Conservation (phyloP, 2,113 vertebrate genomes). For the Cephalopterus ornatus region DNA sequence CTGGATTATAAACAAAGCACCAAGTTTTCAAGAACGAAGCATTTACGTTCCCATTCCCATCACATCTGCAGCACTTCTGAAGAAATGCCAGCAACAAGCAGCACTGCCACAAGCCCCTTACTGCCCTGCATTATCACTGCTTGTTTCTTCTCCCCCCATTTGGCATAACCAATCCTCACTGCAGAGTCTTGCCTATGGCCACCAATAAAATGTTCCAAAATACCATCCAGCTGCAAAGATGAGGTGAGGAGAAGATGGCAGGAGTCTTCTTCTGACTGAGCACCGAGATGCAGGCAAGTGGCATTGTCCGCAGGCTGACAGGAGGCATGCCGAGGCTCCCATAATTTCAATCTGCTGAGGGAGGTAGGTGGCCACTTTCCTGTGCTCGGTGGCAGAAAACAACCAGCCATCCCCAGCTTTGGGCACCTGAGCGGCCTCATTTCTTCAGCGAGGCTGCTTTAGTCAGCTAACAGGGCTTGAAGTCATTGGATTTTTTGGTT, state of each 20-base stretch:
- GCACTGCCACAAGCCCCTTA: background rate
- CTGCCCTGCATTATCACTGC: background rate
- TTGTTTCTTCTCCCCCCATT: background rate
- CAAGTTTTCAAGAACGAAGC: background rate
- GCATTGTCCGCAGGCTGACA: background rate
- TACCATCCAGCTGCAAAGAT: background rate
- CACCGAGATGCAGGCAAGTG: background rate
- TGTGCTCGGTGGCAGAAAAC: accelerated
- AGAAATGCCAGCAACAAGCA: background rate
- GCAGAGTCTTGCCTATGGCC: background rate
- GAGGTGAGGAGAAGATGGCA: background rate
- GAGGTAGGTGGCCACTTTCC: background rate
- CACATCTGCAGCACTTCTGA: background rate
- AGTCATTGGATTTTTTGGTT: background rate
- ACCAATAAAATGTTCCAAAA: background rate
- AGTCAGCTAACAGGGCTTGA: background rate
- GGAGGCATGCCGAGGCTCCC: background rate
- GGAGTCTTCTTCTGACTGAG: background rate
- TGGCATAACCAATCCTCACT: accelerated
- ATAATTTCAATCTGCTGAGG: background rate
- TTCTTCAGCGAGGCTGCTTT: background rate
- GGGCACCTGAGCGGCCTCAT: background rate
- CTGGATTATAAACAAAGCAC: background rate
- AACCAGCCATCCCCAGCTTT: background rate
- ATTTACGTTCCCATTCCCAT: background rate